phyloP scores from a whole-genome alignment of 2,113 vertebrate species.

The Salvelinus alpinus region DNA sequence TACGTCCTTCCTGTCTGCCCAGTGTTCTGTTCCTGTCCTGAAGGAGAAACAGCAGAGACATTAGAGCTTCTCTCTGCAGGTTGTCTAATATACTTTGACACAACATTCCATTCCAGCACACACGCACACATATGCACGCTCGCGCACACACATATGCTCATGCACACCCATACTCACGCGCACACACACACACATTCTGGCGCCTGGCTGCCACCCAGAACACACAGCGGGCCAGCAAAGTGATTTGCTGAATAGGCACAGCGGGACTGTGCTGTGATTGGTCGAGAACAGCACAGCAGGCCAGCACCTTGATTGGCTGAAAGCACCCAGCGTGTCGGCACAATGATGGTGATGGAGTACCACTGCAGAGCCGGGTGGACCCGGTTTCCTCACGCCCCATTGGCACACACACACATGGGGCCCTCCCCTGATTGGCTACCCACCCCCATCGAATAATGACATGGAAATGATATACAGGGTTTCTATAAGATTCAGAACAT shows the following conservation, averaged over 20 bases:
- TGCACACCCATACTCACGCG: too few species aligned
- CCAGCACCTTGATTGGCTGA: slow-evolving; percentile 50
- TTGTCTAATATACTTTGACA: slow-evolving; percentile 20
- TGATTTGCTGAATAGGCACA: slow-evolving; percentile 26
- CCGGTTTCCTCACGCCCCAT: slow-evolving; percentile 41
- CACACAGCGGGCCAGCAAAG: slow-evolving; percentile 37
- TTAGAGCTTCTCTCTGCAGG: neutral
- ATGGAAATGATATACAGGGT: slow-evolving; percentile 18
- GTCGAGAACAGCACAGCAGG: slow-evolving; percentile 46
- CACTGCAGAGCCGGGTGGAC: slow-evolving; percentile 41
- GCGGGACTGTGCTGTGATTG: slow-evolving; percentile 49
- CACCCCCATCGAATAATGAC: slow-evolving; percentile 34
- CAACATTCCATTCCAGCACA: slow-evolving; percentile 3
- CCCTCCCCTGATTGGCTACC: slow-evolving; percentile 40
- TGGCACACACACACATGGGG: slow-evolving; percentile 37
- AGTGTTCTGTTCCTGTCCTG: neutral
- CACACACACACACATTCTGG: neutral
- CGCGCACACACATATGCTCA: too few species aligned
- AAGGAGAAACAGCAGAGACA: slow-evolving; percentile 2
- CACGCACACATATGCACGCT: too few species aligned
- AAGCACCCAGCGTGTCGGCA: slow-evolving; percentile 14
- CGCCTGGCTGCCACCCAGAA: slow-evolving; percentile 4
- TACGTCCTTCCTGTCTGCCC: neutral
- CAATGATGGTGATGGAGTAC: slow-evolving; percentile 32
- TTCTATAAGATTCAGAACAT: slow-evolving; percentile 12